Evolutionary conservation across 92 coral and sea anemone genomes (phyloP).

Genomic region (Diadumene lineata): DNA sequence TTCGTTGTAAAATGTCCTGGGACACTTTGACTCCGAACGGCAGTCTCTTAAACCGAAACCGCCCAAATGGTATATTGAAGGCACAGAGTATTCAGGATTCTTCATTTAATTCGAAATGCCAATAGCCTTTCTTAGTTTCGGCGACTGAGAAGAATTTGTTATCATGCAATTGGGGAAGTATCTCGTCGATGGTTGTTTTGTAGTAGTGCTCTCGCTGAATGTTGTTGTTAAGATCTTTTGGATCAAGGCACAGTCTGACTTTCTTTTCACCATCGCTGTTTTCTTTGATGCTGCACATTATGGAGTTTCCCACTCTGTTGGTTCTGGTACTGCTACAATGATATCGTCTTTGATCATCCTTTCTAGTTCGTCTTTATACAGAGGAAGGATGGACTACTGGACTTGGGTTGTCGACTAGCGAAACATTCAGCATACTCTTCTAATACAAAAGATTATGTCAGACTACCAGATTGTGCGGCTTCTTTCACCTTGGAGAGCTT

Average conservation of each 20-base stretch:
- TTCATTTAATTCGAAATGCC: conserved; percentile 58
- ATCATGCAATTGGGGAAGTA: conserved; percentile 46
- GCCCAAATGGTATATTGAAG: conserved; percentile 46
- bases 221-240: conserved; percentile 60
- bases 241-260: too few relatives aligned
- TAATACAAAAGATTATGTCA: conserved; percentile 37
- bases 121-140: conserved; percentile 57
- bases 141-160: conserved; percentile 62
- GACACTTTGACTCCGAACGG: too few relatives aligned
- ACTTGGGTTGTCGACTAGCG: too few relatives aligned
- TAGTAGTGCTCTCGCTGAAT: conserved; percentile 59
- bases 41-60: conserved; percentile 47
- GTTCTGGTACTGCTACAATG: too few relatives aligned
- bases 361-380: too few relatives aligned
- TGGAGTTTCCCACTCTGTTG: too few relatives aligned
- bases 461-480: conserved; percentile 24
- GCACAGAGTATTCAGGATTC: conserved; percentile 68
- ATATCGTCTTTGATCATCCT: too few relatives aligned
- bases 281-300: too few relatives aligned
- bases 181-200: conserved; percentile 57
- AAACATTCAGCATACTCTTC: conserved; percentile 48
- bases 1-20: conserved; percentile 65
- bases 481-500: too few relatives aligned
- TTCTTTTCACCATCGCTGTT: too few relatives aligned
- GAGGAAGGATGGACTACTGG: too few relatives aligned